Percentiles rank a stretch among this genome's conserved stretches.
These are phyloP conservation scores for Crenuchus spilurus DNA, from an alignment of 2,797 vertebrate genomes.

Conservation along the genomic window DNA sequence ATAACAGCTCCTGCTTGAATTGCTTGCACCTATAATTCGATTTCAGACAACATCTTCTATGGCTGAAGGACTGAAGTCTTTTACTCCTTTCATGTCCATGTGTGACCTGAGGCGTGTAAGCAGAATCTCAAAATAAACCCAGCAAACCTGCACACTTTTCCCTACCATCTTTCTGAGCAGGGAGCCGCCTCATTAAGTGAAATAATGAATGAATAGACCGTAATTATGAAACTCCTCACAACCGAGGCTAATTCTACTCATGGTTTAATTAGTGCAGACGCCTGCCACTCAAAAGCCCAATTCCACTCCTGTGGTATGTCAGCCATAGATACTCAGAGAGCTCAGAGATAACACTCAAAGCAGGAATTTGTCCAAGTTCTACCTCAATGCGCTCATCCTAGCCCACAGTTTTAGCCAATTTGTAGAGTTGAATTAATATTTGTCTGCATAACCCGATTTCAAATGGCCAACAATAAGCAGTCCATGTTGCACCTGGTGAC, in stretches of 20 bases:
- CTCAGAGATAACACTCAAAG: constrained; percentile 61
- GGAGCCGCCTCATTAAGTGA: constrained; percentile 69
- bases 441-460: constrained; percentile 35
- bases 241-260: constrained; percentile 73
- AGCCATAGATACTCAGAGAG: constrained; percentile 52
- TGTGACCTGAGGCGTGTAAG: constrained; percentile 25
- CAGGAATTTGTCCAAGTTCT: constrained; percentile 33
- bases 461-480: constrained; percentile 27
- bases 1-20: background rate
- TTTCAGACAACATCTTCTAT: background rate
- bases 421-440: constrained; percentile 51
- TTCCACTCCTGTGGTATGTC: constrained; percentile 59
- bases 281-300: constrained; percentile 70
- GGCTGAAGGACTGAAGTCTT: background rate
- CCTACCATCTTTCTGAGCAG: constrained; percentile 64
- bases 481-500: constrained; percentile 29
- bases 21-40: background rate
- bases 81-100: constrained; percentile 6
- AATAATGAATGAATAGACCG: constrained; percentile 74
- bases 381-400: background rate
- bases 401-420: constrained; percentile 37
- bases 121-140: constrained; percentile 51
- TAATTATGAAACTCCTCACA: constrained; percentile 77
- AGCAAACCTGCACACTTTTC: constrained; percentile 59
- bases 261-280: constrained; percentile 75